A percentile compares a stretch with the other conserved stretches of the same genome.
Conservation (phyloP, 2,797 vertebrate genomes). For the Eurystomus glaucurus region DNA sequence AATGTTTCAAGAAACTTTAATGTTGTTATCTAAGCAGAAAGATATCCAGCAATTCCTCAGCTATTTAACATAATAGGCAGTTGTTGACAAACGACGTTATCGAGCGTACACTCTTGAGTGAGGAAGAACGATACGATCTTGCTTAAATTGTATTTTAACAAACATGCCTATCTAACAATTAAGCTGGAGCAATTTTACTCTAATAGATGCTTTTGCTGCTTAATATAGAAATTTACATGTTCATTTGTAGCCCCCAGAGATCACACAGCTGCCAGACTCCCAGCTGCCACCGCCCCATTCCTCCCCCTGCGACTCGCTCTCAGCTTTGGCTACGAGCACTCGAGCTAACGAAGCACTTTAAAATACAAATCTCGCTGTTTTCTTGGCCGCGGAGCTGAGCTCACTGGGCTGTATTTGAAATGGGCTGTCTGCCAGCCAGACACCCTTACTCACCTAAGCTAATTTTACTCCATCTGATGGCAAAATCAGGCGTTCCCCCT, state of each 20-base stretch:
- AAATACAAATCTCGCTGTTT: conserved; percentile 60
- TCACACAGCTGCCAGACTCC: conserved; percentile 65
- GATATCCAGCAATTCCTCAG: conserved; percentile 71
- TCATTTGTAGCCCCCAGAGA: conserved; percentile 66
- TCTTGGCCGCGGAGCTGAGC: neutral
- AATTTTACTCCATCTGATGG: conserved; percentile 67
- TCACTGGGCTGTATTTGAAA: conserved; percentile 44
- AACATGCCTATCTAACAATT: conserved; percentile 78
- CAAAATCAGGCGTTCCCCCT: conserved; percentile 18
- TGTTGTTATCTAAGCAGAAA: conserved; percentile 80
- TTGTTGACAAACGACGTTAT: conserved; percentile 72
- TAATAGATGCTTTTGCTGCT: conserved; percentile 73
- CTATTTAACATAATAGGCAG: conserved; percentile 78
- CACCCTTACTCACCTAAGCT: conserved; percentile 72
- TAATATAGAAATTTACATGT: conserved; percentile 77
- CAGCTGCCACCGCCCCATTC: conserved; percentile 49
- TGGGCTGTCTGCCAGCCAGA: conserved; percentile 62
- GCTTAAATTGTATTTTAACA: conserved; percentile 75
- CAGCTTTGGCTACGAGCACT: conserved; percentile 37
- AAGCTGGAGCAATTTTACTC: conserved; percentile 72
- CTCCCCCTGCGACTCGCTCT: neutral
- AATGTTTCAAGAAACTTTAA: conserved; percentile 68
- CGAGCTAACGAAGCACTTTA: conserved; percentile 43
- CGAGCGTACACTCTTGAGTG: conserved; percentile 54
- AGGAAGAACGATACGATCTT: conserved; percentile 59